phyloP scores from a whole-genome alignment of 2,113 vertebrate species.

The Pycnonotus jocosus region DNA sequence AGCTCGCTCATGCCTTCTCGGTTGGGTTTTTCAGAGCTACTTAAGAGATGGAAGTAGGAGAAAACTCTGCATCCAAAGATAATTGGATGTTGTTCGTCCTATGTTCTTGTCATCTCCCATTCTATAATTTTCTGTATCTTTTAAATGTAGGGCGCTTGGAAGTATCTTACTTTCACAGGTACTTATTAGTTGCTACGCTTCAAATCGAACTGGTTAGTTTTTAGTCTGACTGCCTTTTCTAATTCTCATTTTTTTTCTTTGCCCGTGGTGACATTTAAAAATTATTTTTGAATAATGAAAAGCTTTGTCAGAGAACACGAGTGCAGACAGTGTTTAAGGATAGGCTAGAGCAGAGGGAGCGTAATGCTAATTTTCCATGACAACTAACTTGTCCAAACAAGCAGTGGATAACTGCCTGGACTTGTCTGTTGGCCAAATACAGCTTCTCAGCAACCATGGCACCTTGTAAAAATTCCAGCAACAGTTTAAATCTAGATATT shows the following conservation, averaged over 20 bases:
- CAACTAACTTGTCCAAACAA: conserved; percentile 49
- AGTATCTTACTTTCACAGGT: not conserved
- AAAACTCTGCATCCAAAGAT: not conserved
- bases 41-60: not conserved
- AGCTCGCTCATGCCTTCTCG: too few relatives aligned
- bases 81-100: not conserved
- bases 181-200: not conserved
- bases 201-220: not conserved
- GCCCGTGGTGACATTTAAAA: not conserved
- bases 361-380: conserved; percentile 18
- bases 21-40: not conserved
- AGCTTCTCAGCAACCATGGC: not conserved
- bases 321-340: not conserved
- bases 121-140: not conserved
- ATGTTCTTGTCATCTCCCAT: not conserved
- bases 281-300: not conserved
- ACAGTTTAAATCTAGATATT: not conserved
- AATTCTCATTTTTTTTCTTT: not conserved
- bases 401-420: conserved; percentile 17
- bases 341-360: not conserved
- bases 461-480: conserved; percentile 33
- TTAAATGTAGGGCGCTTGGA: not conserved
- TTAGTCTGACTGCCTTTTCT: not conserved
- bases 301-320: not conserved
- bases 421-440: not conserved